Conservation (phyloP, 2,113 vertebrate species). For the Dolichotis patagonum region DNA sequence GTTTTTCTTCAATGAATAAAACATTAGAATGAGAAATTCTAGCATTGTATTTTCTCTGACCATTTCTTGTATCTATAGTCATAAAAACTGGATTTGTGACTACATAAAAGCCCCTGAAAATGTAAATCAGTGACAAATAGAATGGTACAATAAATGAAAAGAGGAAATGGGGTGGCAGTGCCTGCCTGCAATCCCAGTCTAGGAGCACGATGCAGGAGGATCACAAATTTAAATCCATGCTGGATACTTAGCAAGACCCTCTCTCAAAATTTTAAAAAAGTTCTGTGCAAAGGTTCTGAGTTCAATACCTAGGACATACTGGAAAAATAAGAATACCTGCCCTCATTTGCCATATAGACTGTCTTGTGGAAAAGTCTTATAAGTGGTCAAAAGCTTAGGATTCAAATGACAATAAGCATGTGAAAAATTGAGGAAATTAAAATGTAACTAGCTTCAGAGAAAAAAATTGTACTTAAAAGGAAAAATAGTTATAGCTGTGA, state of each 20-base stretch:
- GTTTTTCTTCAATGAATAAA: neutral
- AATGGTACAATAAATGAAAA: neutral
- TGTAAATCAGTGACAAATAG: neutral
- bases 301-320: neutral
- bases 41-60: neutral
- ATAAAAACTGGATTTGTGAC: neutral
- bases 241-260: neutral
- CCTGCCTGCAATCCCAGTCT: neutral
- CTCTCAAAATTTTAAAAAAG: neutral
- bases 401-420: neutral
- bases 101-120: neutral
- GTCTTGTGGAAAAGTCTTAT: neutral
- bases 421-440: neutral
- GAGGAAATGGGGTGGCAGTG: neutral
- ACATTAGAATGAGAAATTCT: neutral
- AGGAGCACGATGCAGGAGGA: neutral
- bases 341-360: neutral
- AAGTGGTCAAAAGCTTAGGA: neutral
- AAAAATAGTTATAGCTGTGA: slow-evolving; percentile 18
- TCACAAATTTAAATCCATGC: too few species aligned
- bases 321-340: neutral
- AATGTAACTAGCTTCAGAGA: neutral
- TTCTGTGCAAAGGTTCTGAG: neutral
- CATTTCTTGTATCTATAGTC: neutral
- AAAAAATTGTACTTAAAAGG: neutral